These are phyloP conservation scores for Neosilurus mollespiculum DNA, from an alignment of 2,797 vertebrate genomes.

Conservation along the genomic window DNA sequence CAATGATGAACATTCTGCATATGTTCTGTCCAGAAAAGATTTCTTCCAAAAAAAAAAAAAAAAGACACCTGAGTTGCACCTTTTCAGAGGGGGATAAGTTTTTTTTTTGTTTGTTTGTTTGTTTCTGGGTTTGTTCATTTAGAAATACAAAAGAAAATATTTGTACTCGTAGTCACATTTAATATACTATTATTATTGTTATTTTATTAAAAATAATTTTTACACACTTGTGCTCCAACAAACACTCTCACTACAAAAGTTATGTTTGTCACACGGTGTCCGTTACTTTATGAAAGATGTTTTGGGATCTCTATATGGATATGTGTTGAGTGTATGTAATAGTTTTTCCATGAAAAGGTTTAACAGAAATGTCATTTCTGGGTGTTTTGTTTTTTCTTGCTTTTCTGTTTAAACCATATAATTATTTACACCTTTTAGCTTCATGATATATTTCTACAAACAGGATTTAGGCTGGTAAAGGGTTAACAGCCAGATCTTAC, in stretches of 20 bases:
- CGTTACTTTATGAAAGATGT: too few relatives aligned
- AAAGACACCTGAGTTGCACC: neutral
- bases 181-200: neutral
- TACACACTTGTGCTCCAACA: too few relatives aligned
- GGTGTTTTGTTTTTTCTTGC: neutral
- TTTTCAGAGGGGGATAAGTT: neutral
- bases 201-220: too few relatives aligned
- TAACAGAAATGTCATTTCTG: too few relatives aligned
- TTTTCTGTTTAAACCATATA: neutral
- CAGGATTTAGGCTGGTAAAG: too few relatives aligned
- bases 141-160: neutral
- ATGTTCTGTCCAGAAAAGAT: constrained; percentile 5
- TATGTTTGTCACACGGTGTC: too few relatives aligned
- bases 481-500: neutral
- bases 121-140: neutral
- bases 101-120: neutral
- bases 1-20: constrained; percentile 50
- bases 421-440: neutral
- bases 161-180: neutral
- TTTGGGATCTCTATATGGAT: neutral
- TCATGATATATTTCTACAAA: neutral
- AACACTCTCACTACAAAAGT: too few relatives aligned
- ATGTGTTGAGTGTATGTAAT: neutral
- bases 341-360: neutral
- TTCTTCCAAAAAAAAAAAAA: neutral